These are phyloP conservation scores for Apodemia hepburni DNA, from an alignment of 2,888 invertebrate species.

Conservation along the genomic window DNA sequence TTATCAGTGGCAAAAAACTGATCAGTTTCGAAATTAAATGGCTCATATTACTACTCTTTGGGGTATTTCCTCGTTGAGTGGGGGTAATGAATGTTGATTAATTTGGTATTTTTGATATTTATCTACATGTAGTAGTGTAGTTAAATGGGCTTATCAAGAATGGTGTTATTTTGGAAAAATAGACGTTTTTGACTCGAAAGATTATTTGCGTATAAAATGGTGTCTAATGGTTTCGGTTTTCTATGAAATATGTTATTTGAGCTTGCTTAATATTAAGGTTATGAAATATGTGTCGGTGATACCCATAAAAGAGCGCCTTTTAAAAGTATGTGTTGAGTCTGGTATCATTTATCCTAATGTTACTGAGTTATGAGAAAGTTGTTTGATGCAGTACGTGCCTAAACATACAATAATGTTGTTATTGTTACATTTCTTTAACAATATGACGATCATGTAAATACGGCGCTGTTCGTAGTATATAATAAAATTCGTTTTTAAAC, in stretches of 20 bases:
- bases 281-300: not conserved
- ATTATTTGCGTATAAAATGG: not conserved
- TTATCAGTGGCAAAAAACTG: too few relatives aligned
- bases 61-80: too few relatives aligned
- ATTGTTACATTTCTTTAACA: slow-evolving; percentile 79
- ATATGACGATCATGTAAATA: slow-evolving; percentile 78
- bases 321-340: slow-evolving; percentile 24
- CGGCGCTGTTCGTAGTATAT: slow-evolving; percentile 79
- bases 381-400: slow-evolving; percentile 70
- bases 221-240: not conserved
- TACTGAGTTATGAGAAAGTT: slow-evolving; percentile 42
- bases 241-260: not conserved
- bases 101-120: too few relatives aligned
- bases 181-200: not conserved
- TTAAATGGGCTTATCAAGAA: not conserved
- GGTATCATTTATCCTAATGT: slow-evolving; percentile 30
- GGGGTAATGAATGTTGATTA: too few relatives aligned
- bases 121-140: too few relatives aligned
- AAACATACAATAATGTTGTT: slow-evolving; percentile 68
- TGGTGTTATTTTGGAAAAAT: not conserved
- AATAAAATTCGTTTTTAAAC: slow-evolving; percentile 72
- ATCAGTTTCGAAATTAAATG: too few relatives aligned
- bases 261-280: not conserved
- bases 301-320: slow-evolving; percentile 16
- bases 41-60: too few relatives aligned